phyloP scores from a whole-genome alignment of 2,888 invertebrate species.

The Ctena decussata region DNA sequence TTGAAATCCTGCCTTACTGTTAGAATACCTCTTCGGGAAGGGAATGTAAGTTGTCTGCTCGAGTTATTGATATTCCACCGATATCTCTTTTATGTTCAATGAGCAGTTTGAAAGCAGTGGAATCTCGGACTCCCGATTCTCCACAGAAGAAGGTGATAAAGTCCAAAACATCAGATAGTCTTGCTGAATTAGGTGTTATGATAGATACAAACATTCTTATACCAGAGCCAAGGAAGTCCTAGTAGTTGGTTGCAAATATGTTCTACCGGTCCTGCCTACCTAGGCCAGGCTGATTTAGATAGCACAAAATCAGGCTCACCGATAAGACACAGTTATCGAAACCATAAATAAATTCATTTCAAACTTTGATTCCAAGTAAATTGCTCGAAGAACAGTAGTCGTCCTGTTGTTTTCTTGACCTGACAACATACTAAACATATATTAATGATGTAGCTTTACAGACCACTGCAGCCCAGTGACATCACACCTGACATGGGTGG shows the following conservation, averaged over 20 bases:
- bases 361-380: no score
- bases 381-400: no score
- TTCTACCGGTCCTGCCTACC: background rate
- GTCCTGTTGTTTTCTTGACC: no score
- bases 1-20: background rate
- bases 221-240: background rate
- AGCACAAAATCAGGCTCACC: background rate
- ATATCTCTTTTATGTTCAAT: constrained; percentile 11
- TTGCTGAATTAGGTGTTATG: background rate
- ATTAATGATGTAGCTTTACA: no score
- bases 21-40: constrained; percentile 21
- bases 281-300: background rate
- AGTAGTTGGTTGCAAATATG: background rate
- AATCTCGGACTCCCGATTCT: constrained; percentile 6
- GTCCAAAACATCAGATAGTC: background rate
- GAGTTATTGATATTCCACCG: constrained; percentile 9
- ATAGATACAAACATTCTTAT: background rate
- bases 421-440: no score
- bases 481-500: no score
- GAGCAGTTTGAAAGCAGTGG: constrained; percentile 14
- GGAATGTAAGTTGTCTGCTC: constrained; percentile 28
- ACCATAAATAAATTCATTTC: no score
- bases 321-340: background rate
- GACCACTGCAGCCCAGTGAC: no score
- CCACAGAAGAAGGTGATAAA: background rate